phyloP scores from a whole-genome alignment of 2,888 invertebrate genomes.

The Ectemnius cavifrons region DNA sequence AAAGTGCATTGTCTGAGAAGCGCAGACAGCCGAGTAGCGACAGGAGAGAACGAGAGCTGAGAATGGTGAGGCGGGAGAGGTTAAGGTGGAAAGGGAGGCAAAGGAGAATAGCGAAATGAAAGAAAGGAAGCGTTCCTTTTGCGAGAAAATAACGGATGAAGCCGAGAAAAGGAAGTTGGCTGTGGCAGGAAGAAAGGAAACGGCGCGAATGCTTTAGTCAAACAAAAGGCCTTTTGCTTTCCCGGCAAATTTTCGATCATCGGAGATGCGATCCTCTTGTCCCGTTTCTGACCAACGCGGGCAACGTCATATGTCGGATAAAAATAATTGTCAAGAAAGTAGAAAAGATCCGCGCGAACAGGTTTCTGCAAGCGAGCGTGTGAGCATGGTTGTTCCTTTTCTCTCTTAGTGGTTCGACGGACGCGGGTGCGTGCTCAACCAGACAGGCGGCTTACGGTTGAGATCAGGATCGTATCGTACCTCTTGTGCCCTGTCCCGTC shows the following conservation, averaged over 20 bases:
- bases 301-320: slow-evolving; percentile 35
- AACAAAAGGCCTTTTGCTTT: no score
- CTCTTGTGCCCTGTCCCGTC: slow-evolving; percentile 18
- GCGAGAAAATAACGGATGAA: background rate
- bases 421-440: slow-evolving; percentile 68
- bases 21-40: slow-evolving; percentile 48
- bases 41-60: slow-evolving; percentile 19
- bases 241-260: no score
- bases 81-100: slow-evolving; percentile 12
- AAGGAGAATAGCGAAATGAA: slow-evolving; percentile 21
- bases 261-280: no score
- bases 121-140: slow-evolving; percentile 15
- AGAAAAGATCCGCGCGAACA: slow-evolving; percentile 72
- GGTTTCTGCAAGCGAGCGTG: slow-evolving; percentile 71
- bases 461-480: slow-evolving; percentile 59
- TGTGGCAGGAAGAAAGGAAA: no score
- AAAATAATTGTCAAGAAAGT: slow-evolving; percentile 70
- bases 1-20: slow-evolving; percentile 61
- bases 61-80: slow-evolving; percentile 20
- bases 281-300: no score
- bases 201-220: no score
- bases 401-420: slow-evolving; percentile 50
- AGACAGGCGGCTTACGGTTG: slow-evolving; percentile 71
- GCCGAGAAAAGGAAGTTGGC: no score
- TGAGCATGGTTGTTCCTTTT: slow-evolving; percentile 54